Evolutionary conservation across 2,113 vertebrate genomes (phyloP), one percentile per base, ranked within the genome.

Genomic region (Corythoichthys haematopterus): DNA sequence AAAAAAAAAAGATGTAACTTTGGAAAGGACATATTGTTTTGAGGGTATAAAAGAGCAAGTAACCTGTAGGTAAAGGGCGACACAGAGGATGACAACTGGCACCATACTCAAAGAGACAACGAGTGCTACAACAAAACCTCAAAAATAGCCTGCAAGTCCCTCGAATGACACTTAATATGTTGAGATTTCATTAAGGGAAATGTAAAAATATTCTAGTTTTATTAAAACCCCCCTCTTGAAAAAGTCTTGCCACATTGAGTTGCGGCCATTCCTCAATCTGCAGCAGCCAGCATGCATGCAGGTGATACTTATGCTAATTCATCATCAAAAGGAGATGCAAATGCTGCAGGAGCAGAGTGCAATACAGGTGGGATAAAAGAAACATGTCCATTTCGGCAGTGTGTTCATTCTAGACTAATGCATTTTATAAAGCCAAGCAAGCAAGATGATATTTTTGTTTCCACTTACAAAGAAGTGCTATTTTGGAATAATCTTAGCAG

Each of bases 11-110:
- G 0, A 2, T 40, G 58, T 76, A 50, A 81, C 11, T 78, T 75
- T 50, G 14, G 57, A n/a, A 72, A 40, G 65, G 11, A 59, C 51
- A 59, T 33, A 2, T n/a, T 1, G 43, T 58, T n/a, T 20, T 53
- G 37, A 69, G 2, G 3, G 72, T 38, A 66, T 66, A 71, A 28
- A 72, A 66, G 50, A 63, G 52, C 64, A 74, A 65, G 70, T 58
- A 46, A 64, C 67, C 72, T 71, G 71, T 64, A 52, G 67, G 59
- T 60, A 69, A 77, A 69, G 59, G 1, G 76, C 74, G 58, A 68
- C 65, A 78, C 33, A 74, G 79, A 61, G 64, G 35, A 40, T 69
- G 74, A 50, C 38, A 65, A 79, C 46, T 66, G 48, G 16, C 37
- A 4, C 20, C 61, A 16, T 46, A 70, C 35, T 61, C 43, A n/a